Evolutionary conservation across 2,797 vertebrate species (phyloP).

Genomic region (Apogon talboti): DNA sequence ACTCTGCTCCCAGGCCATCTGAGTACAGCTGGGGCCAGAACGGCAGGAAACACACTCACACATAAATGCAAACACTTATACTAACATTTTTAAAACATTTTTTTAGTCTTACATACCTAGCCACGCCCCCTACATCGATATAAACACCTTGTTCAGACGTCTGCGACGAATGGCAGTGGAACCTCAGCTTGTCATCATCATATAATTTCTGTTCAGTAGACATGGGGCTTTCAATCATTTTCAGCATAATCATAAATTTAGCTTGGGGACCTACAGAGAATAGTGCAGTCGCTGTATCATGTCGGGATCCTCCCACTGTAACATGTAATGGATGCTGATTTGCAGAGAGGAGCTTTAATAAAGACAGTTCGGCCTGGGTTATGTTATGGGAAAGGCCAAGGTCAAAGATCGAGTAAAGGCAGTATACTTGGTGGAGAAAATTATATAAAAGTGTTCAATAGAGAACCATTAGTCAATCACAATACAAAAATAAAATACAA

Average conservation of each 20-base stretch:
- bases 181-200: slow-evolving; percentile 27
- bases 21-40: slow-evolving; percentile 71
- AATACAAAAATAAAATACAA: too few species aligned
- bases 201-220: slow-evolving; percentile 8
- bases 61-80: slow-evolving; percentile 58
- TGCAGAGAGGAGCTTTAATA: background rate
- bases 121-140: slow-evolving; percentile 18
- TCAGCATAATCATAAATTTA: slow-evolving; percentile 37
- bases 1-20: slow-evolving; percentile 68
- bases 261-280: slow-evolving; percentile 20
- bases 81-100: slow-evolving; percentile 38
- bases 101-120: slow-evolving; percentile 21
- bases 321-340: background rate
- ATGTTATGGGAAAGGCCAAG: slow-evolving; percentile 1
- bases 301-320: background rate
- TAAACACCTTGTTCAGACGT: slow-evolving; percentile 2
- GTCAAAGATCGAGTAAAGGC: slow-evolving; percentile 22
- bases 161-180: slow-evolving; percentile 20
- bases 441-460: background rate
- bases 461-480: background rate
- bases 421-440: background rate
- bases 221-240: slow-evolving; percentile 13
- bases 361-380: background rate
- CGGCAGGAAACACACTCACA: slow-evolving; percentile 65
- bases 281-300: slow-evolving; percentile 2